A percentile compares a stretch with the other conserved stretches of the same genome.
phyloP scores from a whole-genome alignment of 2,888 invertebrate species.

The Eupithecia centaureata region DNA sequence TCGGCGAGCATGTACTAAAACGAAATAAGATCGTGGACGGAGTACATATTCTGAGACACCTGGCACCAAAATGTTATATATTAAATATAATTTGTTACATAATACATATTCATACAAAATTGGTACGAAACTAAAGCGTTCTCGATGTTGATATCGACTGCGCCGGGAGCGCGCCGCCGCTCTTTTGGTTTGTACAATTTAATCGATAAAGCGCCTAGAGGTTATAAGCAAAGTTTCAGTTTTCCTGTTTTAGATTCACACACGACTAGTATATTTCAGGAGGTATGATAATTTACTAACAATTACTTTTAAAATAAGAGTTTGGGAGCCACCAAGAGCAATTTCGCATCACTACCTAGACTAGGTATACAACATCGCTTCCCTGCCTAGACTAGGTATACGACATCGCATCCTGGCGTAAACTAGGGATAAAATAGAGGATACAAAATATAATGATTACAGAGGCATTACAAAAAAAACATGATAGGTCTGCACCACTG shows the following conservation, averaged over 20 bases:
- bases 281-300: constrained; percentile 43
- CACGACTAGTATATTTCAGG: constrained; percentile 72
- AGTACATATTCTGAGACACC: constrained; percentile 12
- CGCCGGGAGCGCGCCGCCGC: no score
- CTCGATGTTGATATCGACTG: constrained; percentile 68
- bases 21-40: no score
- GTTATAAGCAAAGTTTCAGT: constrained; percentile 49
- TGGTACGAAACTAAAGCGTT: constrained; percentile 72
- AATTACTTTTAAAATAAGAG: background rate
- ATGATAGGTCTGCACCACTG: no score
- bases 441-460: no score
- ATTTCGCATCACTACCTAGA: no score
- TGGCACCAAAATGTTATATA: constrained; percentile 47
- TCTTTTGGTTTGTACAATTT: constrained; percentile 34
- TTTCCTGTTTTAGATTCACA: constrained; percentile 70
- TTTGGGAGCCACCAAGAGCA: no score
- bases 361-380: no score
- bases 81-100: constrained; percentile 69
- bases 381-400: no score
- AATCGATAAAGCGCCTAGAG: constrained; percentile 34
- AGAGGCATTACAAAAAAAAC: no score
- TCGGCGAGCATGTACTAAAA: no score
- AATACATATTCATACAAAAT: constrained; percentile 78
- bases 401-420: no score
- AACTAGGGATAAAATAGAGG: no score